These are phyloP conservation scores for Tangara arthus DNA, from an alignment of 2,797 vertebrate species.

Conservation along the genomic window DNA sequence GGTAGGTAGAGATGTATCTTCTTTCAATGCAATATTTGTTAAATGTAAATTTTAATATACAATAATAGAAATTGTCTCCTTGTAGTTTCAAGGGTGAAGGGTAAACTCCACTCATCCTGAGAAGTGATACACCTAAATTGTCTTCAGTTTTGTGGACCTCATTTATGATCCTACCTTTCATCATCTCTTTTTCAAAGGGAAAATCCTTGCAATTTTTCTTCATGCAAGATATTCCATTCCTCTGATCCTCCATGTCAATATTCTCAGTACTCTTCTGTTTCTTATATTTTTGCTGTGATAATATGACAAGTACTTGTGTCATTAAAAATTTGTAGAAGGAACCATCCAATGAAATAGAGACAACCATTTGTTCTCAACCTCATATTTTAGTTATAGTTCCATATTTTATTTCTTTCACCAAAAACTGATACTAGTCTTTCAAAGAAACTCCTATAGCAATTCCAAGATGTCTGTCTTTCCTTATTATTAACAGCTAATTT, in stretches of 20 bases:
- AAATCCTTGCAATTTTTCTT: not conserved
- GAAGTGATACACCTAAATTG: not conserved
- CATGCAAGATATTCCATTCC: not conserved
- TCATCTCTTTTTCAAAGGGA: not conserved
- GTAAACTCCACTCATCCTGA: not conserved
- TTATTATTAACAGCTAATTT: rapidly evolving
- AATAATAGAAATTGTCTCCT: not conserved
- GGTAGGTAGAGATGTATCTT: not conserved
- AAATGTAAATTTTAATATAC: not conserved
- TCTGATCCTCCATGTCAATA: not conserved
- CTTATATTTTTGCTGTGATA: not conserved
- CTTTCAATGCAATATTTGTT: not conserved
- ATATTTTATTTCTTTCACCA: not conserved
- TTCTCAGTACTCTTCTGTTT: not conserved
- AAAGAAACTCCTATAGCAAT: not conserved
- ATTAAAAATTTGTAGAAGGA: not conserved
- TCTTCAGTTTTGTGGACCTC: not conserved
- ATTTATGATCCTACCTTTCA: not conserved
- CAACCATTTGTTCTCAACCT: rapidly evolving
- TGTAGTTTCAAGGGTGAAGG: not conserved
- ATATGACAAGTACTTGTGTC: not conserved
- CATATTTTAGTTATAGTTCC: not conserved
- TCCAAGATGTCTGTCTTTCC: not conserved
- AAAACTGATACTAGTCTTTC: not conserved
- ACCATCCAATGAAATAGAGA: not conserved